A percentile compares a stretch with the other conserved stretches of the same genome.
Evolutionary conservation across 1,140 invertebrate species (phyloP).

Genomic region (Holcopasites calliopsidis): DNA sequence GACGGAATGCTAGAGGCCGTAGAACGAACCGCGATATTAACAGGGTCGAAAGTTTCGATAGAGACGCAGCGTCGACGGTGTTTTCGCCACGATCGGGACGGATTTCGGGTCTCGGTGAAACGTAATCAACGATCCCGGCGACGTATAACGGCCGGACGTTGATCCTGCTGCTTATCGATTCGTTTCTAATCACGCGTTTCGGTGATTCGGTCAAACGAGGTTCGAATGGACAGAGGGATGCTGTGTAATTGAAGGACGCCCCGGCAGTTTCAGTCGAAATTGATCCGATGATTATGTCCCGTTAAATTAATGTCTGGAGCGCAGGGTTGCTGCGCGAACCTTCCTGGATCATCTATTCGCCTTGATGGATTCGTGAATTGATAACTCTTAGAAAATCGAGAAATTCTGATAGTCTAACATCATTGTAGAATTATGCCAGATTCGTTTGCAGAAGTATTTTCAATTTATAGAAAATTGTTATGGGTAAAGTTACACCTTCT

Average conservation of each 20-base stretch:
- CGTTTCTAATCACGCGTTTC: slow-evolving; percentile 38
- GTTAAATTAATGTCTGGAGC: not conserved
- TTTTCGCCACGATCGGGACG: too few species aligned
- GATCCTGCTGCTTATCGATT: slow-evolving; percentile 10
- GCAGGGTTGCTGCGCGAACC: not conserved
- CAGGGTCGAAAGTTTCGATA: not conserved
- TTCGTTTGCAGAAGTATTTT: too few species aligned
- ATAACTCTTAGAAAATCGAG: too few species aligned
- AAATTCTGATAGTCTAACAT: too few species aligned
- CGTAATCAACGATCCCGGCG: not conserved
- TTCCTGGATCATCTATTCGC: too few species aligned
- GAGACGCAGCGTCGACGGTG: too few species aligned
- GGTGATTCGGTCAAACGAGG: slow-evolving; percentile 21
- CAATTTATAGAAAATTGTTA: too few species aligned
- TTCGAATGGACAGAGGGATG: not conserved
- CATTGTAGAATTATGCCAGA: too few species aligned
- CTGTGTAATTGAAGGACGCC: not conserved
- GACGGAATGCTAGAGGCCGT: not conserved
- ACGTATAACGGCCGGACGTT: not conserved
- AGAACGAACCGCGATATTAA: not conserved
- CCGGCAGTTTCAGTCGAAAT: not conserved
- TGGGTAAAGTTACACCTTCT: too few species aligned
- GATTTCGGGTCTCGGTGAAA: not conserved
- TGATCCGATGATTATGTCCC: not conserved
- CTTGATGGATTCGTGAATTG: not conserved